phyloP scores from a whole-genome alignment of 2,888 invertebrate species.

The Caenorhabditis sinica region DNA sequence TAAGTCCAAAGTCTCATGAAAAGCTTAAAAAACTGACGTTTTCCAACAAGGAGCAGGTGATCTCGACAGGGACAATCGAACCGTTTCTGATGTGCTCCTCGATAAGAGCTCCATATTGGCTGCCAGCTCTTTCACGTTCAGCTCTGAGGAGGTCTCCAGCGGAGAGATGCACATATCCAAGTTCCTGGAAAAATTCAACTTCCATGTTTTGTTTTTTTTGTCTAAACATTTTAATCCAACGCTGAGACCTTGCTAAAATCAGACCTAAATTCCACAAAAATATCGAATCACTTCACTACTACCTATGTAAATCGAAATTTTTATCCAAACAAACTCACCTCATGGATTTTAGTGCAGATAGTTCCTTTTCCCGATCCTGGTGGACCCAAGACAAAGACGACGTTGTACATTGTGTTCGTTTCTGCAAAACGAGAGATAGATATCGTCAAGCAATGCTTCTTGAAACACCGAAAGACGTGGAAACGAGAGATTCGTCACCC shows the following conservation, averaged over 20 bases:
- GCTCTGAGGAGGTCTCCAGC: slow-evolving; percentile 93
- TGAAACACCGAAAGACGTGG: slow-evolving; percentile 14
- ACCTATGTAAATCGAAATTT: too few species aligned
- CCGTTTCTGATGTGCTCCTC: slow-evolving; percentile 94
- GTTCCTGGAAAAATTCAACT: slow-evolving; percentile 83
- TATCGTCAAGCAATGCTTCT: background rate
- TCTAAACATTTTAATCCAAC: too few species aligned
- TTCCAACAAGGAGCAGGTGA: slow-evolving; percentile 96
- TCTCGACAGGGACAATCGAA: slow-evolving; percentile 97
- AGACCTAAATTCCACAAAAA: background rate
- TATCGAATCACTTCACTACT: background rate
- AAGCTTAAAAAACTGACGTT: slow-evolving; percentile 85
- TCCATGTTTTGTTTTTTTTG: too few species aligned
- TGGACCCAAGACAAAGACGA: slow-evolving; percentile 97
- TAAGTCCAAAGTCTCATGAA: background rate
- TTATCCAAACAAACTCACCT: slow-evolving; percentile 84
- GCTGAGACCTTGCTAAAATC: too few species aligned
- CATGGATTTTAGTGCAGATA: slow-evolving; percentile 92
- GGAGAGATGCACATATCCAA: slow-evolving; percentile 86
- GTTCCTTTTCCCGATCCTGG: slow-evolving; percentile 99
- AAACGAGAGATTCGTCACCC: slow-evolving; percentile 24
- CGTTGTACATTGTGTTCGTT: slow-evolving; percentile 86
- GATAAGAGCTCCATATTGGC: slow-evolving; percentile 89
- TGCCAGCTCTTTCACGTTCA: slow-evolving; percentile 89
- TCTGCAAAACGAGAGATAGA: slow-evolving; percentile 18